A percentile compares a stretch with the other conserved stretches of the same genome.
These are phyloP conservation scores for Patagioenas fasciata DNA, from an alignment of 2,113 vertebrate species.

Conservation along the genomic window DNA sequence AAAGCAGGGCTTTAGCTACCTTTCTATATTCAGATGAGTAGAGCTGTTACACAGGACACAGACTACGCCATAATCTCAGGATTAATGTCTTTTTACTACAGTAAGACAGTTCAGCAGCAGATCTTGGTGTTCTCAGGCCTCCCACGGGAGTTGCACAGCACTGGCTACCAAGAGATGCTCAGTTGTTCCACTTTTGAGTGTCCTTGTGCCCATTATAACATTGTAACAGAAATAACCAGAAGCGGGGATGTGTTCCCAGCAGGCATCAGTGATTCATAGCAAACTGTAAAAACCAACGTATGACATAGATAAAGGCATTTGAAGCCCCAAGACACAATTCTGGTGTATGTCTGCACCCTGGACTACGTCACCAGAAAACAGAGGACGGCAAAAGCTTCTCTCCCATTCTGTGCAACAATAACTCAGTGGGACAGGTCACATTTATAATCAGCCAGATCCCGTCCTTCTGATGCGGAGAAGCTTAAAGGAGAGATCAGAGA, in stretches of 20 bases:
- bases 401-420: not conserved
- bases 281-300: conserved; percentile 49
- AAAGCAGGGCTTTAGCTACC: not conserved
- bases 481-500: not conserved
- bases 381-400: not conserved
- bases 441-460: not conserved
- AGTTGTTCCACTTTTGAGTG: conserved; percentile 49
- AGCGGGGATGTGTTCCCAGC: conserved; percentile 53
- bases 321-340: conserved; percentile 50
- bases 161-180: conserved; percentile 37
- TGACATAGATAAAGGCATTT: conserved; percentile 66
- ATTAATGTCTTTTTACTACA: conserved; percentile 7
- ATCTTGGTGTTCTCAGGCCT: not conserved
- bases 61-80: not conserved
- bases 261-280: conserved; percentile 65
- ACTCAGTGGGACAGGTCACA: conserved; percentile 34
- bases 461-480: not conserved
- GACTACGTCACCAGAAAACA: not conserved
- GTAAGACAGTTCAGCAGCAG: not conserved
- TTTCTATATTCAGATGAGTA: not conserved
- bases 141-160: conserved; percentile 24
- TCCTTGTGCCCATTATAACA: conserved; percentile 69
- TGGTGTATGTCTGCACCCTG: conserved; percentile 4
- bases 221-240: conserved; percentile 68
- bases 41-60: not conserved